phyloP scores from a whole-genome alignment of 2,797 vertebrate species.

The Carcharodon carcharias region DNA sequence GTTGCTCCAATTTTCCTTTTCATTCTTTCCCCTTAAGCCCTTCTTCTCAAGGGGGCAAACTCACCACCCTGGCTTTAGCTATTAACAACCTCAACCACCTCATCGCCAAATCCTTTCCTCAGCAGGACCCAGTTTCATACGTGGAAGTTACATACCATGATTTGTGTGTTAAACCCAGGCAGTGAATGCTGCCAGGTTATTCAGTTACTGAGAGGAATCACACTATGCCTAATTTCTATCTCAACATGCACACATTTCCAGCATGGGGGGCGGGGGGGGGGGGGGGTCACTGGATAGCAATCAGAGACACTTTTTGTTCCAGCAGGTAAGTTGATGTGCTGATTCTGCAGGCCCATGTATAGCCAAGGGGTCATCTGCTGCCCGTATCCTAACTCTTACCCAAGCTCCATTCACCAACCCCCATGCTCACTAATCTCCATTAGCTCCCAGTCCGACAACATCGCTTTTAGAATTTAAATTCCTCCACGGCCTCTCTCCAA shows the following conservation, averaged over 20 bases:
- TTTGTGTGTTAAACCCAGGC: not conserved
- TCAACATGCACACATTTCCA: not conserved
- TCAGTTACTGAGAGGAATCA: not conserved
- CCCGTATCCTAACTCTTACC: not conserved
- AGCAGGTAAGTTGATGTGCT: not conserved
- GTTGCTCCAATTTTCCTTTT: not conserved
- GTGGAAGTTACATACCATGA: not conserved
- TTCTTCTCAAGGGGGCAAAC: not conserved
- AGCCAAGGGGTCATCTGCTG: not conserved
- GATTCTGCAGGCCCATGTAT: not conserved
- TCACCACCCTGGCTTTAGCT: not conserved
- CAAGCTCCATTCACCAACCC: not conserved
- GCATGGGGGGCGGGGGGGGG: no score
- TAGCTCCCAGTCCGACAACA: not conserved
- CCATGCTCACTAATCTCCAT: not conserved
- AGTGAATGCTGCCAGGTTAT: not conserved
- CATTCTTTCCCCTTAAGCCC: not conserved
- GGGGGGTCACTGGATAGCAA: not conserved
- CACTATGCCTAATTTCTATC: not conserved
- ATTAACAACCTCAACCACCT: no score
- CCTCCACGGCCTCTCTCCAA: not conserved
- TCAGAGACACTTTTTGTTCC: not conserved
- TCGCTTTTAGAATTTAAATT: not conserved
- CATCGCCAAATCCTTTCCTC: not conserved
- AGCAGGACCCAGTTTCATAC: not conserved